Percentiles rank a stretch among this genome's conserved stretches.
Conservation (phyloP, 1,140 invertebrate genomes). For the Papilio machaon region DNA sequence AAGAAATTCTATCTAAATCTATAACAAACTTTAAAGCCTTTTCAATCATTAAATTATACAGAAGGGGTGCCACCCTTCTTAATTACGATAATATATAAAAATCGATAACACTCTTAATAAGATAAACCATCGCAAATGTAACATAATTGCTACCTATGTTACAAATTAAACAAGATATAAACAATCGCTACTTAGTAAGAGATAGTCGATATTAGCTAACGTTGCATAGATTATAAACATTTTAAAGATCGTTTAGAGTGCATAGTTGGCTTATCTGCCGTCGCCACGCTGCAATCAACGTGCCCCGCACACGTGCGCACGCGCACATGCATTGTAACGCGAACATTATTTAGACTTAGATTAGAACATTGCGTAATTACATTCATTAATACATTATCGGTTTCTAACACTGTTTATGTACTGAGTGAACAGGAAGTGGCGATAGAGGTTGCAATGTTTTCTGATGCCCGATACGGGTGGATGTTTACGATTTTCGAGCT, state of each 20-base stretch:
- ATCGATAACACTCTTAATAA: neutral
- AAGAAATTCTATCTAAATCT: neutral
- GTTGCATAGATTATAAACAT: slow-evolving; percentile 13
- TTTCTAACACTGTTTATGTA: neutral
- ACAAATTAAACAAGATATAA: neutral
- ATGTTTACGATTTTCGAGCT: neutral
- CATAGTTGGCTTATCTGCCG: slow-evolving; percentile 22
- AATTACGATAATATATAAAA: neutral
- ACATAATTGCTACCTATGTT: neutral
- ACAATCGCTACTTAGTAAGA: neutral
- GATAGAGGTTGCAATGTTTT: neutral
- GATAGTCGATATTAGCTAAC: neutral
- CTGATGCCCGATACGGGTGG: neutral
- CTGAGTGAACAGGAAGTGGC: slow-evolving; percentile 6
- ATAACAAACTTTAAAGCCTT: neutral
- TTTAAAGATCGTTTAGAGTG: slow-evolving; percentile 25
- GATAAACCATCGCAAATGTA: neutral
- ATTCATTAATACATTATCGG: slow-evolving; percentile 16
- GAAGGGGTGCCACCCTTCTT: no score
- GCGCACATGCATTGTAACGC: slow-evolving; percentile 25
- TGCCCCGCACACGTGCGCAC: slow-evolving; percentile 21
- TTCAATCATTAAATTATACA: no score
- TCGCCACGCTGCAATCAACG: slow-evolving; percentile 13
- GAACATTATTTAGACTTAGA: slow-evolving; percentile 25
- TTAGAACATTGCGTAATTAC: slow-evolving; percentile 27